Conservation (phyloP, 2,113 vertebrate species). For the Pedionomus torquatus region DNA sequence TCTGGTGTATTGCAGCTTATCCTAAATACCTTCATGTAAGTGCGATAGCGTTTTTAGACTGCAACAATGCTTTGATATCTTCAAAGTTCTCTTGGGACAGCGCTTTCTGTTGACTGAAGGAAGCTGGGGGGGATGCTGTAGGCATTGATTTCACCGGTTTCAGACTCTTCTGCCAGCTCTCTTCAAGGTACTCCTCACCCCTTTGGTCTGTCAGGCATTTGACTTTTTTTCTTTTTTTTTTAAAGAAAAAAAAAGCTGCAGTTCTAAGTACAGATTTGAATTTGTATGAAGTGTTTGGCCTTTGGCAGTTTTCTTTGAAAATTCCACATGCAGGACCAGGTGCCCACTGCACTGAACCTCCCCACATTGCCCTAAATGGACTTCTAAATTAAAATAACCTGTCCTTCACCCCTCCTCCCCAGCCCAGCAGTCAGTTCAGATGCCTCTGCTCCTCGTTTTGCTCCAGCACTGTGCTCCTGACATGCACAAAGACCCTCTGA, state of each 20-base stretch:
- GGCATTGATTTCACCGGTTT: background rate
- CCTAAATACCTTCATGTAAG: background rate
- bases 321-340: rapidly evolving
- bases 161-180: background rate
- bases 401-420: background rate
- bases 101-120: background rate
- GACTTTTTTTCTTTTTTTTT: background rate
- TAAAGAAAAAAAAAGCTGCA: background rate
- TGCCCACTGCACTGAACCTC: background rate
- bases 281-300: background rate
- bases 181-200: background rate
- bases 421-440: background rate
- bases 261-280: background rate
- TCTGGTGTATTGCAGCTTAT: conserved; percentile 23
- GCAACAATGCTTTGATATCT: conserved; percentile 29
- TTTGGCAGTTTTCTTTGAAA: background rate
- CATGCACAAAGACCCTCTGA: background rate
- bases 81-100: conserved; percentile 17
- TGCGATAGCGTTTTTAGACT: background rate
- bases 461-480: background rate
- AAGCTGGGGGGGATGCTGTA: background rate
- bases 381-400: background rate
- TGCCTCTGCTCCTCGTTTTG: background rate
- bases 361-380: background rate
- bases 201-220: conserved; percentile 19